Evolutionary conservation across 2,797 vertebrate species (phyloP), one percentile per base, ranked within the genome.

Genomic region (Lepus townsendii): DNA sequence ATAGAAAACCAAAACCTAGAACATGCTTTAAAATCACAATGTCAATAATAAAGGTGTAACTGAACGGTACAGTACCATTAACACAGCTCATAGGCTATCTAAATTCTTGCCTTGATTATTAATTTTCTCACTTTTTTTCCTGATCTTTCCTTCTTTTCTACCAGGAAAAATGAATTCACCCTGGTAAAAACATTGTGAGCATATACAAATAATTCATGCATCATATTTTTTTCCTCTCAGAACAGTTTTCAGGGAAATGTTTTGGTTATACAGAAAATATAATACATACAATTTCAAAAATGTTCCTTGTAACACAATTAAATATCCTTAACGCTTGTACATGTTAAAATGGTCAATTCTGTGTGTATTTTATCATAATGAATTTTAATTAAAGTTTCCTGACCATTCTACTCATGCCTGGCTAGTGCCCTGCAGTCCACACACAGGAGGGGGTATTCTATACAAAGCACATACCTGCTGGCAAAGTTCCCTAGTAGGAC

Each of bases 401-500:
- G 17, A 14, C 60, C 66, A 69, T 65, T 88, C 66, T 92, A 78
- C 12, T 47, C 42, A 83, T 57, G 60, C 68, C 47, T 76, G 62
- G 26, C 16, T 78, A 52, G 69, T 79, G 50, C 14, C 75, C 83
- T 50, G 12, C 38, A 90, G 60, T 50, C 52, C 62, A 93, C 42
- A 77, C 0, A 14, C 9, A 8, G 24, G 93, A 85, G 72, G 7
- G 32, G 50, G 1, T 20, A 93, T 57, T 85, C 90, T 66, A 95
- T 19, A 90, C 1, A 82, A 92, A 94, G 63, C 16, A 95, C 96
- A 38, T 94, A 99, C 99, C 99, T 99, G 99, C 95, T 99, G 99
- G 97, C 99, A 99, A 86, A 99, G 99, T 98, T 99, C 99, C 97
- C 99, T 99, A 62, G 99, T 99, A 0, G 99, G 99, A 96, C 99